Evolutionary conservation across 1,140 invertebrate genomes (phyloP).

Genomic region (Drosophila watanabei): DNA sequence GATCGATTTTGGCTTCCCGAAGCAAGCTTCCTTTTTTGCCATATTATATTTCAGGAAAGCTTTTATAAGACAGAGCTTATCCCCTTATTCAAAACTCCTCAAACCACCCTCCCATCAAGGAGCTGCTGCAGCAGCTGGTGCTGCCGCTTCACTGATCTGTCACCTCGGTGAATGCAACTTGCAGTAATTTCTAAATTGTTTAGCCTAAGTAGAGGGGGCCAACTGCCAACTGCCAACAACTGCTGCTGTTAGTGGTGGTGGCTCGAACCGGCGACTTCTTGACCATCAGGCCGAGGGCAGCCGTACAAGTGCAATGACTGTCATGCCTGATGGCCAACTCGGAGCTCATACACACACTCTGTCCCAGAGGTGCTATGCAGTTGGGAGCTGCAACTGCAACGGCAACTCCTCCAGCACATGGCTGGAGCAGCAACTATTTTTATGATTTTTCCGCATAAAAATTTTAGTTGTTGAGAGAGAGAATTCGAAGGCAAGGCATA

Average conservation of each 20-base stretch:
- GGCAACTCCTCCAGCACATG: constrained; percentile 34
- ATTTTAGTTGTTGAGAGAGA: constrained; percentile 13
- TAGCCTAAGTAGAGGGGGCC: constrained; percentile 22
- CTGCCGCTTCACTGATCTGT: constrained; percentile 37
- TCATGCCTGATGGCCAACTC: constrained; percentile 48
- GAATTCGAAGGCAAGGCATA: constrained; percentile 4
- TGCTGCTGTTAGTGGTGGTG: neutral
- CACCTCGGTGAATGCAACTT: constrained; percentile 23
- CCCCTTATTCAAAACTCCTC: constrained; percentile 1
- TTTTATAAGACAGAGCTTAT: neutral
- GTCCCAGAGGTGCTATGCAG: constrained; percentile 14
- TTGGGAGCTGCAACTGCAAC: neutral
- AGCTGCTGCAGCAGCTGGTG: constrained; percentile 18
- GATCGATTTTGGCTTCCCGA: too few relatives aligned
- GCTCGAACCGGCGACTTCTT: constrained; percentile 22
- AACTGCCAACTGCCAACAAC: neutral
- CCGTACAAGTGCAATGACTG: constrained; percentile 73
- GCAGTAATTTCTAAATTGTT: constrained; percentile 60
- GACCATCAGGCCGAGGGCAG: constrained; percentile 46
- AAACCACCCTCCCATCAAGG: constrained; percentile 25
- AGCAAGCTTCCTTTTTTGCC: too few relatives aligned
- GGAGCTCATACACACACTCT: neutral
- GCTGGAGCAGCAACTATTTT: constrained; percentile 63
- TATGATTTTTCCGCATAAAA: constrained; percentile 72
- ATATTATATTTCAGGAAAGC: neutral